phyloP scores from a whole-genome alignment of 2,113 vertebrate genomes.

The Paradoxurus hermaphroditus region DNA sequence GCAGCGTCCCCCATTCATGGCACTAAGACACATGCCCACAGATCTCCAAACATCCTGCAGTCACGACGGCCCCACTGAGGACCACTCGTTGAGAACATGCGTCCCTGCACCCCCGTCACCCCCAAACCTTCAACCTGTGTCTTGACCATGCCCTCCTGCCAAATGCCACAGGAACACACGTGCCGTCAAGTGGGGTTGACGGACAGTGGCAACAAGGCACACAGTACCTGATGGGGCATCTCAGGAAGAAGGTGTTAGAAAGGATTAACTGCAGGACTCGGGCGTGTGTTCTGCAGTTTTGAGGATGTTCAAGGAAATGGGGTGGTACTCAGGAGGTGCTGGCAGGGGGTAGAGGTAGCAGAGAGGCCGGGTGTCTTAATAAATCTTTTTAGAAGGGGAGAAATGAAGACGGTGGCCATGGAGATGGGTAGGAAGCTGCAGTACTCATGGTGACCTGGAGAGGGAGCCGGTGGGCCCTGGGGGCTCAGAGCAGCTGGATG shows the following conservation, averaged over 20 bases:
- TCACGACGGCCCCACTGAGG: too few species aligned
- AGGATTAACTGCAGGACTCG: background rate
- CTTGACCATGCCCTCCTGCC: rapidly evolving
- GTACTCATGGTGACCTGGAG: background rate
- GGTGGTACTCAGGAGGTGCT: background rate
- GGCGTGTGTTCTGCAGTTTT: background rate
- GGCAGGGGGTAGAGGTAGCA: rapidly evolving
- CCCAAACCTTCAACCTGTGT: background rate
- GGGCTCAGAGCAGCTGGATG: too few species aligned
- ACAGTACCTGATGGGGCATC: rapidly evolving
- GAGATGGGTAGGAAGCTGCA: rapidly evolving
- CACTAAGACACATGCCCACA: too few species aligned
- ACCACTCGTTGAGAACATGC: background rate
- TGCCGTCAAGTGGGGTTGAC: rapidly evolving
- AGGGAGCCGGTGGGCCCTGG: background rate
- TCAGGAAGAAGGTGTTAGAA: rapidly evolving
- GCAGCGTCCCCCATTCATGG: background rate
- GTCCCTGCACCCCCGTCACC: too few species aligned
- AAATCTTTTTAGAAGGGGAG: background rate
- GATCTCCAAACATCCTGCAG: rapidly evolving
- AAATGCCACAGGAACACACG: too few species aligned
- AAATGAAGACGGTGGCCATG: rapidly evolving
- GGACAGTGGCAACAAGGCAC: rapidly evolving
- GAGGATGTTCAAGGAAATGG: background rate
- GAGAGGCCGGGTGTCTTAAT: background rate